Conservation (phyloP, 2,888 invertebrate genomes). For the Chelonus formosanus region DNA sequence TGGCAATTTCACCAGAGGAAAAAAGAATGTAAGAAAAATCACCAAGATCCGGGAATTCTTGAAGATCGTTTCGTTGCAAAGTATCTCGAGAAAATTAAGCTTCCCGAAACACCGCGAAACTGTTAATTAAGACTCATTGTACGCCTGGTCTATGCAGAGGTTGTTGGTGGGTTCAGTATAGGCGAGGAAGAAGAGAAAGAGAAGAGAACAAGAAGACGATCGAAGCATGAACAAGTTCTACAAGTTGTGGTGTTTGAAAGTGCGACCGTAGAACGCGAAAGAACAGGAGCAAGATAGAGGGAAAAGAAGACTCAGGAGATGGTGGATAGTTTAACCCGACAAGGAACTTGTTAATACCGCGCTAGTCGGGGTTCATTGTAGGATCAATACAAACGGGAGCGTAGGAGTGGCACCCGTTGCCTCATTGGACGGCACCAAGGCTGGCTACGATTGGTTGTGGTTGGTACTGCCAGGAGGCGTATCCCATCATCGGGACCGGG, state of each 20-base stretch:
- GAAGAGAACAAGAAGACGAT: slow-evolving; percentile 24
- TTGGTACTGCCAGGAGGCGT: slow-evolving; percentile 62
- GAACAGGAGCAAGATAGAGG: slow-evolving; percentile 18
- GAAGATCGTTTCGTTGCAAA: slow-evolving; percentile 10
- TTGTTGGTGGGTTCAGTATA: slow-evolving; percentile 30
- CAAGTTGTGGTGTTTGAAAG: neutral
- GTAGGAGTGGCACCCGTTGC: slow-evolving; percentile 61
- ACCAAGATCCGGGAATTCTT: slow-evolving; percentile 15
- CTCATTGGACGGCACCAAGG: slow-evolving; percentile 57
- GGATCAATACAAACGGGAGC: slow-evolving; percentile 61
- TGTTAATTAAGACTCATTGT: slow-evolving; percentile 66
- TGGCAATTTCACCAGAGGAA: slow-evolving; percentile 6
- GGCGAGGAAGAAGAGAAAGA: slow-evolving; percentile 21
- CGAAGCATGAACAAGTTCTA: neutral
- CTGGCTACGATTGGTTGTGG: slow-evolving; percentile 50
- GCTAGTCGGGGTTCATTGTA: slow-evolving; percentile 61
- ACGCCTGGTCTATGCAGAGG: slow-evolving; percentile 44
- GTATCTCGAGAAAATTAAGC: slow-evolving; percentile 56
- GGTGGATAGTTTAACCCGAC: slow-evolving; percentile 49
- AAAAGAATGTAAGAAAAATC: slow-evolving; percentile 21
- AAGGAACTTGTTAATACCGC: slow-evolving; percentile 58
- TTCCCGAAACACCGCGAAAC: slow-evolving; percentile 62
- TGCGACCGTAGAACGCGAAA: slow-evolving; percentile 5
- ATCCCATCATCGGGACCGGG: slow-evolving; percentile 42
- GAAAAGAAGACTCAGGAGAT: slow-evolving; percentile 25